Evolutionary conservation across 2,113 vertebrate species (phyloP).

Genomic region (Neolamprologus ventralis): DNA sequence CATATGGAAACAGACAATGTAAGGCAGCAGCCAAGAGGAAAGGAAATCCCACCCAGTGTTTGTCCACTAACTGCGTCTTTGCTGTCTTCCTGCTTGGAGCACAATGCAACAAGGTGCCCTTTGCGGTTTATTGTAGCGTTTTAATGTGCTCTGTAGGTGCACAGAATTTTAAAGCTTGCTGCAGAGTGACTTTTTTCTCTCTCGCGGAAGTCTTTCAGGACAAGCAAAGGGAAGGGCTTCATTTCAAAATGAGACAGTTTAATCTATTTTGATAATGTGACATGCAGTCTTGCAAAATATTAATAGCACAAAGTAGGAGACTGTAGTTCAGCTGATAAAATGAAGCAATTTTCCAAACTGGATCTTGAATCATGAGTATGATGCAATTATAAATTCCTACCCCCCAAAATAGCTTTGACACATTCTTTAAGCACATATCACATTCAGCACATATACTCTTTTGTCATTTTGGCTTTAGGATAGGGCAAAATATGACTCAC

Average conservation of each 20-base stretch:
- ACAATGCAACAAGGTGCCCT: conserved; percentile 50
- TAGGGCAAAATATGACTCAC: not conserved
- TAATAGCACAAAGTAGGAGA: conserved; percentile 12
- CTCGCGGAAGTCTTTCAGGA: not conserved
- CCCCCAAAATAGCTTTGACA: not conserved
- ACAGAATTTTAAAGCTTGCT: conserved; percentile 18
- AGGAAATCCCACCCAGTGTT: conserved; percentile 57
- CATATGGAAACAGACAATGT: conserved; percentile 38
- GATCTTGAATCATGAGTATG: conserved; percentile 9
- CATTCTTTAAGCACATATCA: conserved; percentile 20
- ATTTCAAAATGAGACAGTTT: not conserved
- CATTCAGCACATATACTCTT: not conserved
- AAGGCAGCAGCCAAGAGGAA: conserved; percentile 31
- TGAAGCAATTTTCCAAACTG: not conserved
- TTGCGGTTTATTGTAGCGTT: conserved; percentile 22
- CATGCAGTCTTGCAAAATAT: conserved; percentile 6
- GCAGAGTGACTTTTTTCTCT: not conserved
- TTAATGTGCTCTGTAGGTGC: conserved; percentile 7
- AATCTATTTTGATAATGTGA: conserved; percentile 28
- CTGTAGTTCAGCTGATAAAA: conserved; percentile 2
- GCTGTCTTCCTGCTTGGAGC: conserved; percentile 46
- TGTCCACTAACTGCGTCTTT: conserved; percentile 40
- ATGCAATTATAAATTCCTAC: conserved; percentile 26
- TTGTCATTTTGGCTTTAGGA: not conserved
- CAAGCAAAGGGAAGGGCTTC: not conserved